phyloP scores from a whole-genome alignment of 2,888 invertebrate species.

The Tigriopus californicus region DNA sequence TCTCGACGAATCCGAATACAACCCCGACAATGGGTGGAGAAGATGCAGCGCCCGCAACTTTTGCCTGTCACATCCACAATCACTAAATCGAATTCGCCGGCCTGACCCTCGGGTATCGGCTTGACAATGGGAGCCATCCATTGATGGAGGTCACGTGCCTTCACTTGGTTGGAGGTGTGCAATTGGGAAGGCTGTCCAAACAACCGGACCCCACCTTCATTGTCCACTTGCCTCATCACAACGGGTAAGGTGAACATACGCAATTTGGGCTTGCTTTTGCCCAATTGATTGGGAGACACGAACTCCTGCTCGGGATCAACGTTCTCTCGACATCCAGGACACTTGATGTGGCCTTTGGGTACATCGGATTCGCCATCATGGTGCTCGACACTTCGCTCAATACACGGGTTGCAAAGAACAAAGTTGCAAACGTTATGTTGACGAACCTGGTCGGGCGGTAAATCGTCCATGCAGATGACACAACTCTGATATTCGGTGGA shows the following conservation, averaged over 20 bases:
- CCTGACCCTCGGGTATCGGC: slow-evolving; percentile 20
- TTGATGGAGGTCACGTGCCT: slow-evolving; percentile 32
- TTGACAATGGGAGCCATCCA: slow-evolving; percentile 32
- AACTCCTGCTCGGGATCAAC: slow-evolving; percentile 30
- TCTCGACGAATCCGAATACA: slow-evolving; percentile 32
- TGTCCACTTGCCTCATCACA: slow-evolving; percentile 32
- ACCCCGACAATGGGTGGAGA: slow-evolving; percentile 36
- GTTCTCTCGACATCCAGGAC: slow-evolving; percentile 31
- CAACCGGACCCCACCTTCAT: background rate
- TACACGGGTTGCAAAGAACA: slow-evolving; percentile 37
- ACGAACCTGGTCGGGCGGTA: slow-evolving; percentile 33
- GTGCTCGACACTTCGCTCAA: slow-evolving; percentile 26
- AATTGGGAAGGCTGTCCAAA: slow-evolving; percentile 39
- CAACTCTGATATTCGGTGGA: slow-evolving; percentile 24
- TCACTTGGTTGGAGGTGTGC: slow-evolving; percentile 35
- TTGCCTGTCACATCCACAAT: background rate
- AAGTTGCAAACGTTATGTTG: slow-evolving; percentile 38
- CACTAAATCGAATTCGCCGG: background rate
- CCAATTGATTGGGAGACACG: slow-evolving; percentile 26
- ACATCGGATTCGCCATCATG: background rate
- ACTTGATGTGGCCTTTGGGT: slow-evolving; percentile 20
- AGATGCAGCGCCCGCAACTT: slow-evolving; percentile 38
- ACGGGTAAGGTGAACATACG: slow-evolving; percentile 35
- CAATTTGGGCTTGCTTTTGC: slow-evolving; percentile 23
- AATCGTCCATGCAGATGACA: slow-evolving; percentile 41